phyloP scores from a whole-genome alignment of 2,888 invertebrate species.

The Sabellastarte sp. region DNA sequence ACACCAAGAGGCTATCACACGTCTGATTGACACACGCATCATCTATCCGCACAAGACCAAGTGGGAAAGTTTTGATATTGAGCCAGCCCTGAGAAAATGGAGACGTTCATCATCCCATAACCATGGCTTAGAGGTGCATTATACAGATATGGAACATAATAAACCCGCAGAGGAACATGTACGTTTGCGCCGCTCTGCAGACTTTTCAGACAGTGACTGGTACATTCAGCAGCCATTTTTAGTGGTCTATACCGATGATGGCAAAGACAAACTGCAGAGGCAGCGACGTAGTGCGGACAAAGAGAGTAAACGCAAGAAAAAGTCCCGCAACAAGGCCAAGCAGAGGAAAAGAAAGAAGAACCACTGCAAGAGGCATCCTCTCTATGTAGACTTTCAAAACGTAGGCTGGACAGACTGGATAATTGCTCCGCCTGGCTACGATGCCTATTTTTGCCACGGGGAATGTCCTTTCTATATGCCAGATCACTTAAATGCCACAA shows the following conservation, averaged over 20 bases:
- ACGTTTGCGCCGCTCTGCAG: slow-evolving; percentile 47
- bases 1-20: slow-evolving; percentile 65
- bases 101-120: slow-evolving; percentile 76
- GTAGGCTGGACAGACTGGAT: slow-evolving; percentile 99
- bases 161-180: slow-evolving; percentile 40
- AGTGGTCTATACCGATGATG: slow-evolving; percentile 72
- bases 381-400: slow-evolving; percentile 93
- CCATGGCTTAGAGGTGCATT: slow-evolving; percentile 68
- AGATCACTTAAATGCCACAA: slow-evolving; percentile 93
- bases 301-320: slow-evolving; percentile 1
- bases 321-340: not conserved
- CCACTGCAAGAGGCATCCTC: slow-evolving; percentile 77
- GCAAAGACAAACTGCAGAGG: not conserved
- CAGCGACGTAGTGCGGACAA: not conserved
- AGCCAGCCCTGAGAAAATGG: slow-evolving; percentile 77
- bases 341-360: slow-evolving; percentile 1
- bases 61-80: slow-evolving; percentile 85
- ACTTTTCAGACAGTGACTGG: slow-evolving; percentile 29
- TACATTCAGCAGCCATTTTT: slow-evolving; percentile 86
- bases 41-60: slow-evolving; percentile 61
- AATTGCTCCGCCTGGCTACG: slow-evolving; percentile 93
- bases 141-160: slow-evolving; percentile 31
- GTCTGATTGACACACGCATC: slow-evolving; percentile 78
- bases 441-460: slow-evolving; percentile 94
- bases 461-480: slow-evolving; percentile 93